Percentiles rank a stretch among this genome's conserved stretches.
These are phyloP conservation scores for Gastrophryne carolinensis DNA, from an alignment of 2,797 vertebrate species.

Conservation along the genomic window DNA sequence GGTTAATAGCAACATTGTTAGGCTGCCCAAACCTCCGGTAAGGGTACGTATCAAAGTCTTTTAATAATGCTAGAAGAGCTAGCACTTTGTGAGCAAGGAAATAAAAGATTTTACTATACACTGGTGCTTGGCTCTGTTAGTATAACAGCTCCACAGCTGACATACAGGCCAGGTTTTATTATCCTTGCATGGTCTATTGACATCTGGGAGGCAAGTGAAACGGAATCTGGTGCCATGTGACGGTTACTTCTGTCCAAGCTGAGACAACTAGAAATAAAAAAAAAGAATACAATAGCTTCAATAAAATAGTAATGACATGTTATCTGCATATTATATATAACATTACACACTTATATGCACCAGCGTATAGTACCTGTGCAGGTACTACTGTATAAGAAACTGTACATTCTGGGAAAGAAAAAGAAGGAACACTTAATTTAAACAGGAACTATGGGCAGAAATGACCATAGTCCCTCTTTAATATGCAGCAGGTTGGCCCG, in stretches of 20 bases:
- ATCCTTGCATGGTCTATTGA: background rate
- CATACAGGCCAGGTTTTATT: constrained; percentile 45
- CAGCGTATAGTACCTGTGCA: too few relatives aligned
- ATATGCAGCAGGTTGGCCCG: too few relatives aligned
- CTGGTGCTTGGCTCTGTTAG: background rate
- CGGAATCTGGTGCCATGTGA: background rate
- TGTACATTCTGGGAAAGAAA: too few relatives aligned
- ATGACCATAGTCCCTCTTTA: too few relatives aligned
- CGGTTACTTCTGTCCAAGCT: constrained; percentile 87
- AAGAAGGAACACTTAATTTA: too few relatives aligned
- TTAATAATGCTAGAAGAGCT: background rate
- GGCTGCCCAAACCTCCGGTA: background rate
- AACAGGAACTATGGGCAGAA: too few relatives aligned
- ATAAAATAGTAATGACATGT: too few relatives aligned
- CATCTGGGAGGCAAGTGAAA: background rate
- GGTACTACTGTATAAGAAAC: too few relatives aligned
- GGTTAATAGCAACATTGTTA: constrained; percentile 17
- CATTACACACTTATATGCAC: too few relatives aligned
- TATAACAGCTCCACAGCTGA: constrained; percentile 39
- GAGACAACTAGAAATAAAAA: constrained; percentile 78
- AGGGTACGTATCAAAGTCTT: constrained; percentile 15
- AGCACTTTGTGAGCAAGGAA: background rate
- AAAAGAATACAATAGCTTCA: too few relatives aligned
- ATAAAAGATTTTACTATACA: background rate
- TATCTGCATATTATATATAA: too few relatives aligned